phyloP scores from a whole-genome alignment of 2,113 vertebrate species.

The Pantherophis guttatus region DNA sequence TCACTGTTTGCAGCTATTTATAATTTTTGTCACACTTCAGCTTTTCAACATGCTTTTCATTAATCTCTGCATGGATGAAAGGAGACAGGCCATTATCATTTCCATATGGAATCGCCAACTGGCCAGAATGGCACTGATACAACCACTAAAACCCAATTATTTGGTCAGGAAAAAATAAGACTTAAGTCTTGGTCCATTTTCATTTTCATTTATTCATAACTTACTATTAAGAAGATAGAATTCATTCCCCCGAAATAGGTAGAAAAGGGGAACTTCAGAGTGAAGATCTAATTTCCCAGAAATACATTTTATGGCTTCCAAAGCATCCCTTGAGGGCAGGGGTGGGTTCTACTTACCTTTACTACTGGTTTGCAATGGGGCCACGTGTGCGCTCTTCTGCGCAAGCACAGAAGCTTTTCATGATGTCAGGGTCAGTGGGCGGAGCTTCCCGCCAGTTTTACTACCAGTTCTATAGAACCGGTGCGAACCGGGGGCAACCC shows the following conservation, averaged over 20 bases:
- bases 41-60: not conserved
- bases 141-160: not conserved
- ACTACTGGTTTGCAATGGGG: no score
- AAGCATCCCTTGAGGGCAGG: not conserved
- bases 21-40: not conserved
- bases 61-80: not conserved
- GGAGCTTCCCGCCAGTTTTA: no score
- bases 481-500: no score
- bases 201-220: not conserved
- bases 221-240: not conserved
- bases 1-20: not conserved
- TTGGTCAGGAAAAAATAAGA: not conserved
- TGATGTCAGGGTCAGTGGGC: no score
- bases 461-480: no score
- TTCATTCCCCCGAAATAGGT: not conserved
- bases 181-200: not conserved
- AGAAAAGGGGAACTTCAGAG: not conserved
- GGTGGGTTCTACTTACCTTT: no score
- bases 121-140: not conserved
- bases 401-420: no score
- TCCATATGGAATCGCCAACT: not conserved
- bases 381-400: fast-evolving
- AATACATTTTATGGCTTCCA: not conserved
- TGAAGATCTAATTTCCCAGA: not conserved
- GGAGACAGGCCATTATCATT: not conserved